Percentiles rank a stretch among this genome's conserved stretches.
These are phyloP conservation scores for Calypte anna DNA, from an alignment of 2,113 vertebrate species.

Conservation along the genomic window DNA sequence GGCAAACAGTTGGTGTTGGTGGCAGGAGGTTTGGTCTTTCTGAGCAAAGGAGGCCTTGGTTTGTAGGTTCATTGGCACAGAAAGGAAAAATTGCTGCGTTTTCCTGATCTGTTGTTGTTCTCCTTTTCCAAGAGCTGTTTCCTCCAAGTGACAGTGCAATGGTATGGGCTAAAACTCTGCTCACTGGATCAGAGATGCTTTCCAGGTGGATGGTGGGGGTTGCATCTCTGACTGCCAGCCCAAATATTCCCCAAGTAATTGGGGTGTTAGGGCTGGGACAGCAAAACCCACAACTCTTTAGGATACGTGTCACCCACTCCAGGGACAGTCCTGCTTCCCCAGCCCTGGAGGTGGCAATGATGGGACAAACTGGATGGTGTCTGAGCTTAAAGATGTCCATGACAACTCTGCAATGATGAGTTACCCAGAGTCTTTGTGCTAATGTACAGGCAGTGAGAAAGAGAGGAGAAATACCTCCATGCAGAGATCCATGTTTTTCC, in stretches of 20 bases:
- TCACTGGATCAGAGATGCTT: not conserved
- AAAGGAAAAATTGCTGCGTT: not conserved
- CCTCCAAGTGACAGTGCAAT: not conserved
- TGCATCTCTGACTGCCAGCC: not conserved
- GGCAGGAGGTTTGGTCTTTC: not conserved
- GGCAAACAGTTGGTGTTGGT: not conserved
- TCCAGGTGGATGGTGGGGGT: not conserved
- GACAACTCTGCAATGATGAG: not conserved
- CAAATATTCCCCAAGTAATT: not conserved
- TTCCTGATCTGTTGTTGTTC: not conserved
- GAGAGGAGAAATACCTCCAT: not conserved
- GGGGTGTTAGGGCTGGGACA: not conserved
- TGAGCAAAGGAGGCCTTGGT: not conserved
- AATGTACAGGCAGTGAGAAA: constrained; percentile 5
- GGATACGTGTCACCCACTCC: not conserved
- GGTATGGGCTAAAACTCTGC: not conserved
- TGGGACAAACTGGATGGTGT: not conserved
- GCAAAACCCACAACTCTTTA: not conserved
- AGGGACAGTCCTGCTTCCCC: not conserved
- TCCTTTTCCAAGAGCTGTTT: not conserved
- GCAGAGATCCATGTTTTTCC: constrained; percentile 33
- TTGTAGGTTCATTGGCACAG: not conserved
- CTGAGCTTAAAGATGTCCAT: not conserved
- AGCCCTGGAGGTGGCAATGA: not conserved
- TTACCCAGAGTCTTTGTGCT: not conserved